Evolutionary conservation across 2,113 vertebrate genomes (phyloP), one percentile per base, ranked within the genome.

Genomic region (Pyrgilauda ruficollis): DNA sequence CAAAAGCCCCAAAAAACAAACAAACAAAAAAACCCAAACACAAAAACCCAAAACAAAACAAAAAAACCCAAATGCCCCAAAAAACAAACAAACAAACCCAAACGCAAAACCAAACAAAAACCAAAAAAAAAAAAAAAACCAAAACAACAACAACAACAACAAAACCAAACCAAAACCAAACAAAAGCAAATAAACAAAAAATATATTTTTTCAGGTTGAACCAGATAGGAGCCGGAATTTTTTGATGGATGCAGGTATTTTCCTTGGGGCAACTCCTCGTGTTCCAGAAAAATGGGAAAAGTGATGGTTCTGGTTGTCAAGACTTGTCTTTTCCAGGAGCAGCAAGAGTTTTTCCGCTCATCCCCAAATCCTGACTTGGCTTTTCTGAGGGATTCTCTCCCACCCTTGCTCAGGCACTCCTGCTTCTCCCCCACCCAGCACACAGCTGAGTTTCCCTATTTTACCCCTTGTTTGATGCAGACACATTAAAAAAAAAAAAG

Each of bases 361-460:
- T 58, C 7, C 13, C 31, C 2, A 26, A 78, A 50, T 15, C 8
- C 23, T n/a, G 10, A 27, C 3, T 67, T 31, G 37, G 22, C 3
- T 87, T 89, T 90, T 41, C 18, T 50, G 15, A 61, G 35, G 19
- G 41, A 35, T 52, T 6, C 15, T 5, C 1, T 39, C 18, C 15
- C 16, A 1, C 7, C 4, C 1, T 10, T 43, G 37, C 24, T 17
- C 35, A 31, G 16, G 31, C 0, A 47, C 3, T 70, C 13, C 27
- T 47, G 20, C 21, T 62, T 16, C 31, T 56, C 23, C 9, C 6
- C 4, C 2, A 4, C 7, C 2, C 6, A 6, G 18, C 11, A 8
- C 17, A 7, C 6, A 3, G 13, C 10, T 47, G 31, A 4, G 3
- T 46, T 61, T 69, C 16, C 13, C 3, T 41, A 0, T 63, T 50